Evolutionary conservation across 1,140 invertebrate genomes (phyloP).

Genomic region (Maconellicoccus hirsutus): DNA sequence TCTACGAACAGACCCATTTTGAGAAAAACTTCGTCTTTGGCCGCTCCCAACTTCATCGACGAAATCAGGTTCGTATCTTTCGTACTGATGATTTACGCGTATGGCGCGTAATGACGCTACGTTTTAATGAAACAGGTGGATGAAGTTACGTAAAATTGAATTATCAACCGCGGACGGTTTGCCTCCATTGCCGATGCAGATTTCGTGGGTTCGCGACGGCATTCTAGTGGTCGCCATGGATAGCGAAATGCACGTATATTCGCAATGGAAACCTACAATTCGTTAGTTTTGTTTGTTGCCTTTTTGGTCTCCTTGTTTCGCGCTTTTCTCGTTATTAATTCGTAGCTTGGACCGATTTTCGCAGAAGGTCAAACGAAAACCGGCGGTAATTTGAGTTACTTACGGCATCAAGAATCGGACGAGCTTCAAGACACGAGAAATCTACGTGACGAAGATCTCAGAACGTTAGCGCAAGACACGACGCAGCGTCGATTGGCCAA

Average conservation of each 20-base stretch:
- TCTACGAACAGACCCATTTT: conserved; percentile 67
- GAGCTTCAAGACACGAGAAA: conserved; percentile 59
- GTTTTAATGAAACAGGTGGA: conserved; percentile 52
- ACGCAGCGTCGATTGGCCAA: conserved; percentile 52
- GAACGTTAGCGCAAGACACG: conserved; percentile 55
- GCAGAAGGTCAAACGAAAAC: not conserved
- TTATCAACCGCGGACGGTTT: conserved; percentile 88
- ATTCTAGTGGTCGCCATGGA: conserved; percentile 98
- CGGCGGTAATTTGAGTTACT: conserved; percentile 20
- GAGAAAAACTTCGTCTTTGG: conserved; percentile 73
- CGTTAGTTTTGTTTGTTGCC: conserved; percentile 30
- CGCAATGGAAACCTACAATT: conserved; percentile 80
- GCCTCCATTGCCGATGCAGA: conserved; percentile 92
- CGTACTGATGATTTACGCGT: too few relatives aligned
- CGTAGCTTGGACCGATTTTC: too few relatives aligned
- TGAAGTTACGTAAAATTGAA: conserved; percentile 84
- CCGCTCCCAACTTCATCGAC: conserved; percentile 68
- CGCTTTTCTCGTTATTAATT: too few relatives aligned
- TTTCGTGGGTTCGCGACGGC: conserved; percentile 96
- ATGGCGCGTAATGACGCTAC: too few relatives aligned
- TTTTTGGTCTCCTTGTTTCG: too few relatives aligned
- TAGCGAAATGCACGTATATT: conserved; percentile 98
- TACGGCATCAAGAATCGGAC: conserved; percentile 41
- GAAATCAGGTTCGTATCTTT: conserved; percentile 51
- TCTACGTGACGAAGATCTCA: conserved; percentile 64